Conservation (phyloP, 2,113 vertebrate genomes). For the Chinchilla lanigera region DNA sequence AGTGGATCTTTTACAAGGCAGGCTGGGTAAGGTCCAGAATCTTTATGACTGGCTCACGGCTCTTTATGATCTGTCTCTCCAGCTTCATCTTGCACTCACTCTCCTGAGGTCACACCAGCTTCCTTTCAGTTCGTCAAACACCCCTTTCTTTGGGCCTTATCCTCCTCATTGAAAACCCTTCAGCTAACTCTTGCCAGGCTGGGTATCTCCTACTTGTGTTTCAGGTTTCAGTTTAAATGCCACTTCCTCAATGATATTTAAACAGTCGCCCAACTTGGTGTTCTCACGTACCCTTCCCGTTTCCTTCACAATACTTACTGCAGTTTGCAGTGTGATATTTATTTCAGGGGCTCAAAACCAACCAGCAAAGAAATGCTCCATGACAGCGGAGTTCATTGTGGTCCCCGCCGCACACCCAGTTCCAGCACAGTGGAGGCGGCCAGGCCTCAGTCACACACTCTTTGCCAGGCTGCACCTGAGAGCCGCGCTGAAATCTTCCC, state of each 20-base stretch:
- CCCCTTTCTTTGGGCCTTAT: neutral
- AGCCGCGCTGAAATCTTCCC: neutral
- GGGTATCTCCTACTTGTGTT: neutral
- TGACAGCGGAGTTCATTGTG: neutral
- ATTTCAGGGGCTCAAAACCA: neutral
- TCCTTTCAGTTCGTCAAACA: neutral
- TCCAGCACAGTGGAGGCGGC: neutral
- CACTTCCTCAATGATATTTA: neutral
- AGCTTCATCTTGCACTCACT: neutral
- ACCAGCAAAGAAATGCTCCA: neutral
- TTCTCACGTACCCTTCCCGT: neutral
- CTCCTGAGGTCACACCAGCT: neutral
- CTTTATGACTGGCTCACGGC: neutral
- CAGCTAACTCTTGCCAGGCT: neutral
- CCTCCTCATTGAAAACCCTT: neutral
- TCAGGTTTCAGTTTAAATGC: neutral
- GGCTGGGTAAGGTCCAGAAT: neutral
- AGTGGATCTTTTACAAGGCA: neutral
- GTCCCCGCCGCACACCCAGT: neutral
- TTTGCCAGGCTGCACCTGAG: neutral
- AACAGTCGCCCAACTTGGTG: neutral
- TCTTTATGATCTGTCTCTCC: neutral
- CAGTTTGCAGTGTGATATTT: neutral
- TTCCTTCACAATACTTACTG: neutral
- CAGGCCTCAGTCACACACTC: neutral